Conservation (phyloP, 2,113 vertebrate genomes). For the Haplochromis burtoni region DNA sequence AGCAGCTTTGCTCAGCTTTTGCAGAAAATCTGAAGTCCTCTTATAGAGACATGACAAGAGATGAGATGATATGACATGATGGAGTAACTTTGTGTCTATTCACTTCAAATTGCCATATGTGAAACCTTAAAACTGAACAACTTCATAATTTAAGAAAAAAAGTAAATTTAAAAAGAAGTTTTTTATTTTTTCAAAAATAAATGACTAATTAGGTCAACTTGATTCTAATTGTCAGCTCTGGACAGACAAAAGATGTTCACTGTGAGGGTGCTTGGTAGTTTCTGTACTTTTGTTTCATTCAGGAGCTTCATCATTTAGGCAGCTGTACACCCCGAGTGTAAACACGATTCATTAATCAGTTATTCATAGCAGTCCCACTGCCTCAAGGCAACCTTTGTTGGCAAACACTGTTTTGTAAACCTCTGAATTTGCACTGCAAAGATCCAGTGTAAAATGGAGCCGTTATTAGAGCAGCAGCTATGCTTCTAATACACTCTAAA, state of each 20-base stretch:
- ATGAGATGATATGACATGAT: neutral
- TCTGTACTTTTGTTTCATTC: neutral
- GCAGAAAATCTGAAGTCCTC: neutral
- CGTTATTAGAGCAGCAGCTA: conserved; percentile 21
- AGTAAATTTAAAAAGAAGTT: accelerated
- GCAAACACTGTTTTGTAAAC: conserved; percentile 42
- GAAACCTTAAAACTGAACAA: neutral
- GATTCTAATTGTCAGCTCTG: neutral
- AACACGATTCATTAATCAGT: conserved; percentile 39
- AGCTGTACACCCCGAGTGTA: conserved; percentile 1
- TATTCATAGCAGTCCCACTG: conserved; percentile 32
- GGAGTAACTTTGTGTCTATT: neutral
- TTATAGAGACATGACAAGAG: neutral
- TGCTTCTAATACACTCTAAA: conserved; percentile 29
- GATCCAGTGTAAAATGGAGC: conserved; percentile 33
- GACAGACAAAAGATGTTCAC: neutral
- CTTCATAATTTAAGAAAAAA: neutral
- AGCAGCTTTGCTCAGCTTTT: neutral
- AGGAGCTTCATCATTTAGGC: neutral
- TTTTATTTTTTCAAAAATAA: neutral
- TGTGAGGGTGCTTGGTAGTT: neutral
- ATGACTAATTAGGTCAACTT: neutral
- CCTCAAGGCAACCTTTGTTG: conserved; percentile 25
- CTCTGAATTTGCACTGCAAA: conserved; percentile 23
- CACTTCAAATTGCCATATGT: neutral